Percentiles rank a stretch among this genome's conserved stretches.
These are phyloP conservation scores for Pachypanchax playfairii DNA, from an alignment of 2,113 vertebrate genomes.

Conservation along the genomic window DNA sequence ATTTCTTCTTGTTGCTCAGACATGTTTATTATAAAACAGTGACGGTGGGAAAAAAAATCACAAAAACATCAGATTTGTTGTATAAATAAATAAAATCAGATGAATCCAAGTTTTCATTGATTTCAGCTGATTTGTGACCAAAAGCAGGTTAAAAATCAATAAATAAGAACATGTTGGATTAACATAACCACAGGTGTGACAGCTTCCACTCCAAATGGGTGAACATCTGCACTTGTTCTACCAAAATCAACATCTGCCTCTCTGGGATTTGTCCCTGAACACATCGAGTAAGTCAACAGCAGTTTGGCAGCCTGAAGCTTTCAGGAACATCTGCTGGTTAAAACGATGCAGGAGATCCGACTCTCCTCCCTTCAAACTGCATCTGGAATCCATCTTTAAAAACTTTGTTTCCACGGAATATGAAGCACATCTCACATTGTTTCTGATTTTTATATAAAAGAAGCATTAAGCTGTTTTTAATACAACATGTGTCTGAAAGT, in stretches of 20 bases:
- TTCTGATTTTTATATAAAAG: background rate
- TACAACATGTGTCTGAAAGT: too few relatives aligned
- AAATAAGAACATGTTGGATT: slow-evolving; percentile 18
- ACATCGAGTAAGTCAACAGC: slow-evolving; percentile 42
- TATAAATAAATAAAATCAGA: background rate
- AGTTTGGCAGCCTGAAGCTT: slow-evolving; percentile 26
- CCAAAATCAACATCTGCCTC: slow-evolving; percentile 58
- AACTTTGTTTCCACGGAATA: background rate
- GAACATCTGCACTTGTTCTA: slow-evolving; percentile 41
- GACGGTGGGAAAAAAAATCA: background rate
- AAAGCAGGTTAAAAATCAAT: slow-evolving; percentile 1
- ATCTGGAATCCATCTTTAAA: background rate
- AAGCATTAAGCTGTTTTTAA: background rate
- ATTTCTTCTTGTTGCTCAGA: too few relatives aligned
- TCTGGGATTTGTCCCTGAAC: slow-evolving; percentile 36
- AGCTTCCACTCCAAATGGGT: slow-evolving; percentile 11
- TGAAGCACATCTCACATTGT: background rate
- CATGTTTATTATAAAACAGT: too few relatives aligned
- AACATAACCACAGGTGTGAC: slow-evolving; percentile 31
- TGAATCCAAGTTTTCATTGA: background rate
- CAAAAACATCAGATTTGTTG: background rate
- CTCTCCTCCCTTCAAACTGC: background rate
- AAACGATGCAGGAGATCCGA: slow-evolving; percentile 22
- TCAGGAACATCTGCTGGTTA: slow-evolving; percentile 45
- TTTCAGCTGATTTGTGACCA: background rate